These are phyloP conservation scores for Furcifer pardalis DNA, from an alignment of 2,797 vertebrate genomes.

Conservation along the genomic window DNA sequence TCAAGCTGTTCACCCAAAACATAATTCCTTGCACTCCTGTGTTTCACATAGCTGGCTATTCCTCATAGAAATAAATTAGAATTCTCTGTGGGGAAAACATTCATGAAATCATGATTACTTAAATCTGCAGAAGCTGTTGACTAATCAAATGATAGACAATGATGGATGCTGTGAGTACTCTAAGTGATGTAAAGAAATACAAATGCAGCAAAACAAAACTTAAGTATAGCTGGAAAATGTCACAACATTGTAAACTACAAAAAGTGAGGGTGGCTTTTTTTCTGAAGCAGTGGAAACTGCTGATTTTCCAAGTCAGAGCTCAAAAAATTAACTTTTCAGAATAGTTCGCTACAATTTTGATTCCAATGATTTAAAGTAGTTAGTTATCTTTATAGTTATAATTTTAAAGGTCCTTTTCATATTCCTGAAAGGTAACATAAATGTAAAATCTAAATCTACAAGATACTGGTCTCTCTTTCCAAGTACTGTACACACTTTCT, in stretches of 20 bases:
- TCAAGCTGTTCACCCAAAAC: neutral
- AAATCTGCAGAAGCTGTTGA: neutral
- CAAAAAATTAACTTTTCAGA: too few relatives aligned
- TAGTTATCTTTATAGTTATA: too few relatives aligned
- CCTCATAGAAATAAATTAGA: neutral
- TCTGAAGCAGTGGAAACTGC: neutral
- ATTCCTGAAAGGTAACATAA: too few relatives aligned
- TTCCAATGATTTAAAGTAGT: too few relatives aligned
- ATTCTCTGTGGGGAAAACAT: neutral
- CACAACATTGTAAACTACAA: neutral
- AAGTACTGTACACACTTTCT: too few relatives aligned
- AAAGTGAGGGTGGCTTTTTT: neutral
- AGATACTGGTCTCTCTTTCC: too few relatives aligned
- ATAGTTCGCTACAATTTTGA: too few relatives aligned
- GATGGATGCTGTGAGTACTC: slow-evolving; percentile 6
- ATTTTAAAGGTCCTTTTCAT: too few relatives aligned
- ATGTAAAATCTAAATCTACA: too few relatives aligned
- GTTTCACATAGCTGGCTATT: neutral
- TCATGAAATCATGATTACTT: slow-evolving; percentile 1
- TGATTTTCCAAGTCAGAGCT: neutral
- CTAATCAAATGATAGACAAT: slow-evolving; percentile 13
- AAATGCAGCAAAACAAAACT: slow-evolving; percentile 15
- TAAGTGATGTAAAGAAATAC: slow-evolving; percentile 7
- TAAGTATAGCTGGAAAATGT: slow-evolving; percentile 3
- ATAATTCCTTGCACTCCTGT: neutral